A percentile compares a stretch with the other conserved stretches of the same genome.
These are phyloP conservation scores for Pachyrhynchus sulphureomaculatus DNA, from an alignment of 1,140 invertebrate species.

Conservation along the genomic window DNA sequence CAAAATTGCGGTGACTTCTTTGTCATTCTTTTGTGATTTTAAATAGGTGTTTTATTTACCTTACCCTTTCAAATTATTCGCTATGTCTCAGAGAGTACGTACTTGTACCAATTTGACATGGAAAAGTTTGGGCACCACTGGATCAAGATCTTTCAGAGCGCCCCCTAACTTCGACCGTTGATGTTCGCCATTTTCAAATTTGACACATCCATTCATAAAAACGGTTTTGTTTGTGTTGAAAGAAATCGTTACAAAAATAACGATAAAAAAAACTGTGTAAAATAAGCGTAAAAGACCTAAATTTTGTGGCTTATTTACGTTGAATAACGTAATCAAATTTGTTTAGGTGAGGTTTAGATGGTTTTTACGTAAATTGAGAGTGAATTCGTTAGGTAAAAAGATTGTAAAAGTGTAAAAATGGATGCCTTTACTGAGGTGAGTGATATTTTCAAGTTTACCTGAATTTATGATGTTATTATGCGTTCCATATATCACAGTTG, in stretches of 20 bases:
- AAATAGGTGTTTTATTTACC: no score
- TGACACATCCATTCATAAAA: not conserved
- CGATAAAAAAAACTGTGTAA: not conserved
- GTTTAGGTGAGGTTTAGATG: not conserved
- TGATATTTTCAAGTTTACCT: not conserved
- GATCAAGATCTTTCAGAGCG: no score
- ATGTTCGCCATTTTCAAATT: not conserved
- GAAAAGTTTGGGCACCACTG: no score
- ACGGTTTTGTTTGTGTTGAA: not conserved
- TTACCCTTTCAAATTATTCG: no score
- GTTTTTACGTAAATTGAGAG: not conserved
- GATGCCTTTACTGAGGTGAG: conserved; percentile 48
- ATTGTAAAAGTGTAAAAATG: conserved; percentile 26
- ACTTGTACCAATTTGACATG: no score
- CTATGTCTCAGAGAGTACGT: no score
- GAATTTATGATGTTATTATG: not conserved
- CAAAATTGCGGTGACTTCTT: no score
- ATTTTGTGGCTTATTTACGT: not conserved
- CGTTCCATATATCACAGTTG: not conserved
- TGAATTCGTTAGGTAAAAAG: not conserved
- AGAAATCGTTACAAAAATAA: conserved; percentile 4
- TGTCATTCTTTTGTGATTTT: no score
- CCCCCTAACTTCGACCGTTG: not conserved
- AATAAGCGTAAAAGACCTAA: not conserved
- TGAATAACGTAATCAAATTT: not conserved